A percentile compares a stretch with the other conserved stretches of the same genome.
Evolutionary conservation across 2,888 invertebrate species (phyloP).

Genomic region (Rhagonycha fulva): DNA sequence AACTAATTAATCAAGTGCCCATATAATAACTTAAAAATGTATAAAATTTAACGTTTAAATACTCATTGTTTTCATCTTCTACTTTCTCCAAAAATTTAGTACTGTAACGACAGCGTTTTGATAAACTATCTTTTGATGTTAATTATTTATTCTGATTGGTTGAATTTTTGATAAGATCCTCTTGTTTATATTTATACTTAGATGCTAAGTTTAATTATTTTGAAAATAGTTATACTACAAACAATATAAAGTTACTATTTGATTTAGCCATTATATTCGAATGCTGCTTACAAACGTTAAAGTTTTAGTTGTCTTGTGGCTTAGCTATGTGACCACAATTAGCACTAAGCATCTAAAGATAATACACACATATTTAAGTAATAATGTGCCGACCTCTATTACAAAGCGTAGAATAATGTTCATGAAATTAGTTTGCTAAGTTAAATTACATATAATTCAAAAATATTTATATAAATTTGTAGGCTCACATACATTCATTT

Average conservation of each 20-base stretch:
- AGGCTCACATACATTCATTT: background rate
- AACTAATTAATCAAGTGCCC: background rate
- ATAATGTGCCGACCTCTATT: background rate
- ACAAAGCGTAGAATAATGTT: background rate
- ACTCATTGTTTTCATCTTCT: too few species aligned
- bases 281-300: background rate
- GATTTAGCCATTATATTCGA: background rate
- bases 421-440: background rate
- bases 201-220: background rate
- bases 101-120: too few species aligned
- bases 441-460: background rate
- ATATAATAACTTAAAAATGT: too few species aligned
- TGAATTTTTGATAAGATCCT: background rate
- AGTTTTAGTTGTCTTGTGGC: background rate
- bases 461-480: background rate
- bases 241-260: background rate
- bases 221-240: background rate
- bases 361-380: background rate
- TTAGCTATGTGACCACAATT: slow-evolving; percentile 1
- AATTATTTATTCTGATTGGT: too few species aligned
- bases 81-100: too few species aligned
- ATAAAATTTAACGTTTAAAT: too few species aligned
- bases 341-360: background rate
- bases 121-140: too few species aligned
- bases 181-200: background rate